Evolutionary conservation across 2,113 vertebrate species (phyloP), one percentile per base, ranked within the genome.

Genomic region (Pantherophis guttatus): DNA sequence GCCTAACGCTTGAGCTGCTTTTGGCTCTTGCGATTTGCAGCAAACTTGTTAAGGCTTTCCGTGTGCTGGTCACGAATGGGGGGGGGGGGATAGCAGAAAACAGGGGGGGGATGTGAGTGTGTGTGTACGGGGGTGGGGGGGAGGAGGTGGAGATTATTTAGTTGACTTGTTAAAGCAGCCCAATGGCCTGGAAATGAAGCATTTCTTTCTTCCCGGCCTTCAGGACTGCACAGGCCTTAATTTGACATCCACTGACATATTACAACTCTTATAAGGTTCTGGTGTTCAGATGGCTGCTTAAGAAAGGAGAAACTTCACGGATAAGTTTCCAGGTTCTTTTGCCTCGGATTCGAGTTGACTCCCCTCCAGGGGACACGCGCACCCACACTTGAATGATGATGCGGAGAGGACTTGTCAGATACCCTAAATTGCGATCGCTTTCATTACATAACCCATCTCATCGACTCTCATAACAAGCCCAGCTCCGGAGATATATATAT

Each of bases 101-200:
- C 94, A 96, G 8, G 5, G 26, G 15, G 10, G 65, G 50, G n/a
- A 2, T 3, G 6, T 58, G 57, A 23, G 57, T 23, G 55, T 57
- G 55, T 58, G 54, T 55, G 24, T 2, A 55, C 8, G 10, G 95
- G 94, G 95, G 48, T 15, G 39, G 39, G 9, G 1, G 8, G 3
- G 10, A n/a, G 90, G 10, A 95, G 94, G 95, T 93, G 89, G 53
- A 12, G 95, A 96, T 95, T 93, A 93, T 88, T 94, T 90, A 89
- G 29, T 88, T 92, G 95, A 96, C 94, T 96, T 96, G 96, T 96
- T 97, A 96, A 90, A 96, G 95, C 94, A 90, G 95, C 92, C 96
- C 97, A 97, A 96, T 97, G 97, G 96, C 92, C 95, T 94, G 97
- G 97, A 97, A 97, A 95, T 7, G 92, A 95, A 97, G 96, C n/a